phyloP scores from a whole-genome alignment of 2,888 invertebrate species.

The Polyommatus icarus region DNA sequence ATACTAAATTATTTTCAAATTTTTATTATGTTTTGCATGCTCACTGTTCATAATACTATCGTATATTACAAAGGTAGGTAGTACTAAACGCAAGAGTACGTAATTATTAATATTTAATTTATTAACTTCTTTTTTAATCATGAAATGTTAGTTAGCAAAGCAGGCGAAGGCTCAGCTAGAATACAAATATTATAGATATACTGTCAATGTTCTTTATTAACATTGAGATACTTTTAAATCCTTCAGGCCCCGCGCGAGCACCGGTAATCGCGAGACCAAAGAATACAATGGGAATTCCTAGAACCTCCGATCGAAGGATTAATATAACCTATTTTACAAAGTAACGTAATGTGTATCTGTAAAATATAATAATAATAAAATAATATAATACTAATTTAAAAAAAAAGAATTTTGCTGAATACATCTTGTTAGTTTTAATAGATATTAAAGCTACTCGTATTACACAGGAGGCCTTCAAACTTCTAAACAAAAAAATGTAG shows the following conservation, averaged over 20 bases:
- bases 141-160: not conserved
- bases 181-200: not conserved
- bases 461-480: not conserved
- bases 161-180: not conserved
- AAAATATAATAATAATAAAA: too few relatives aligned
- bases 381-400: too few relatives aligned
- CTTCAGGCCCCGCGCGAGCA: too few relatives aligned
- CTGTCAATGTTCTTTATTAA: not conserved
- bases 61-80: not conserved
- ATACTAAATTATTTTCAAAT: not conserved
- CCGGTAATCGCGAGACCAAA: too few relatives aligned
- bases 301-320: too few relatives aligned
- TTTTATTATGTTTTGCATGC: not conserved
- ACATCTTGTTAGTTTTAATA: not conserved
- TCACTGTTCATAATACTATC: not conserved
- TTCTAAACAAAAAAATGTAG: not conserved
- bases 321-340: too few relatives aligned
- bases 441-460: not conserved
- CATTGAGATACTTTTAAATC: too few relatives aligned
- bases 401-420: not conserved
- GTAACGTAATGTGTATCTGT: too few relatives aligned
- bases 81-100: not conserved
- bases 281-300: too few relatives aligned
- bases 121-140: not conserved
- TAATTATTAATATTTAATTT: slow-evolving; percentile 16